Evolutionary conservation across 2,888 invertebrate genomes (phyloP), one percentile per base, ranked within the genome.

Genomic region (Pristionchus japonicus): DNA sequence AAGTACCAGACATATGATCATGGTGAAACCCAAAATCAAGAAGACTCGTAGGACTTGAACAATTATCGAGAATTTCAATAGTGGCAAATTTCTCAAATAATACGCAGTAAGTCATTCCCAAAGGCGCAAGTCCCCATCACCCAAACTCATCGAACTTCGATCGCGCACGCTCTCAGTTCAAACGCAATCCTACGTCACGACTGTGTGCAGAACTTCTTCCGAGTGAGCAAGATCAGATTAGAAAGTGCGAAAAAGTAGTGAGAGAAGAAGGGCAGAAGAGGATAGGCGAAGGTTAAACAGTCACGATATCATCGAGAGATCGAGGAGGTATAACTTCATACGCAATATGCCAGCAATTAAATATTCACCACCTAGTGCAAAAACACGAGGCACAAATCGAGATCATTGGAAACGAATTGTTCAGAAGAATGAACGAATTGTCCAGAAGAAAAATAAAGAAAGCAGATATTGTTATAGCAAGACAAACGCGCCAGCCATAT

Each of bases 171-270:
- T n/a, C n/a, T n/a, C n/a, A 37, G 70, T 37, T 31, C 70, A 20
- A 70, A 70, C 70, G 20, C 20, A 34, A 20, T 70, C 70, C 37
- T 70, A 70, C 70, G 70, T 70, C 40, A 70, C 70, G 70, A 37
- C 15, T 70, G 20, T 70, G 37, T 70, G 70, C n/a, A 9, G 23
- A 70, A 70, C 37, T 70, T 70, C 70, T 70, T 70, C 20, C 70
- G 70, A 70, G 70, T 70, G 70, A 70, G 70, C 70, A 70, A 37
- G 70, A 70, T 47, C 47, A 27, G 77, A 77, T 77, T 77, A 77
- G 77, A 74, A 74, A 74, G 70, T 74, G 70, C 70, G 70, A 74
- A 74, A 67, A 82, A 52, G 49, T 49, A 23, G 57, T 20, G 82
- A 15, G 82, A 31, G 82, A 52, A 52, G 70, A 52, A 52, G 70